Evolutionary conservation across 2,888 invertebrate genomes (phyloP).

Genomic region (Himalopsyche japonica): DNA sequence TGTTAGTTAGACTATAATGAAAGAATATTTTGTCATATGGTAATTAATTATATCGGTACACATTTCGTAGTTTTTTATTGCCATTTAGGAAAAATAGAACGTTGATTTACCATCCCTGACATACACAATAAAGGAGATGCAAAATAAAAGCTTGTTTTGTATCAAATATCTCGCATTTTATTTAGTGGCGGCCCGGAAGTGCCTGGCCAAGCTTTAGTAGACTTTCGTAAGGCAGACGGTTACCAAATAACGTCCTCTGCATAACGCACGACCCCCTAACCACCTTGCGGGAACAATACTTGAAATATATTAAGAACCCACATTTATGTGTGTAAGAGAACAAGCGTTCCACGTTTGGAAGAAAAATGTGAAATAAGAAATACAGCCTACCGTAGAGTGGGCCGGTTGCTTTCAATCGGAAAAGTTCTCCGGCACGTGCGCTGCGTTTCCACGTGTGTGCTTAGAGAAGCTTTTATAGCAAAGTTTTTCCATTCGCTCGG

Average conservation of each 20-base stretch:
- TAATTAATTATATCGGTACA: no score
- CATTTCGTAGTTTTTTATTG: no score
- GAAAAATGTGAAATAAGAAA: conserved; percentile 3
- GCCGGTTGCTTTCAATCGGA: not conserved
- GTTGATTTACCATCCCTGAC: not conserved
- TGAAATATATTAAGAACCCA: conserved; percentile 7
- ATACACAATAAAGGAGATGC: conserved; percentile 1
- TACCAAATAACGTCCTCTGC: conserved; percentile 6
- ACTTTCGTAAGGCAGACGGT: not conserved
- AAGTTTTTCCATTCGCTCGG: not conserved
- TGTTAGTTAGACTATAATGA: no score
- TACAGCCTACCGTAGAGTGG: not conserved
- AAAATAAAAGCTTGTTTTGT: conserved; percentile 2
- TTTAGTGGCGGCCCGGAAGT: not conserved
- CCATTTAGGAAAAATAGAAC: not conserved
- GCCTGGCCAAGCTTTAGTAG: not conserved
- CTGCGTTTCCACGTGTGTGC: not conserved
- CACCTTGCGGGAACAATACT: conserved; percentile 1
- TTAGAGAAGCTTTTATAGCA: not conserved
- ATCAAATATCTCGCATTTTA: conserved; percentile 8
- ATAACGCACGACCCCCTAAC: not conserved
- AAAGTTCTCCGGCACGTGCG: not conserved
- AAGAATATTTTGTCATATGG: no score
- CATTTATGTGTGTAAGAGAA: not conserved
- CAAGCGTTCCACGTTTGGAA: not conserved